Conservation (phyloP, 2,888 invertebrate genomes). For the Tenthredo distinguenda region DNA sequence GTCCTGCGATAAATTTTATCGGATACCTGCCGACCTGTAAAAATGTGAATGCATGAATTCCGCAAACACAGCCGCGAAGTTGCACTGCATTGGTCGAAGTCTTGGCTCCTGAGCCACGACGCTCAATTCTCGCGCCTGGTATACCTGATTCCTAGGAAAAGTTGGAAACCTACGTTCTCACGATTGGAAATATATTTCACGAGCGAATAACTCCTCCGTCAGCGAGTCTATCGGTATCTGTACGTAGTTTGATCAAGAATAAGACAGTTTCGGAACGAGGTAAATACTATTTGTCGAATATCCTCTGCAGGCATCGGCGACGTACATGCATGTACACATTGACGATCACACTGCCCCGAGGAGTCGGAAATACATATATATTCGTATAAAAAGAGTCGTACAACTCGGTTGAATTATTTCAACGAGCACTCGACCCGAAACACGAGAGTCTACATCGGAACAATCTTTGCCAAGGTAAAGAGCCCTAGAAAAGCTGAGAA, state of each 20-base stretch:
- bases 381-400: constrained; percentile 4
- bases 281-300: constrained; percentile 19
- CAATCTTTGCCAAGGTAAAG: constrained; percentile 18
- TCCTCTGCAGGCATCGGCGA: not conserved
- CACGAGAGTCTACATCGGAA: not conserved
- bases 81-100: constrained; percentile 14
- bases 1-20: constrained; percentile 56
- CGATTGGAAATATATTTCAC: constrained; percentile 63
- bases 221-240: not conserved
- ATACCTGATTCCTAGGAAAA: constrained; percentile 46
- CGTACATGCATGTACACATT: not conserved
- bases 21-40: constrained; percentile 73
- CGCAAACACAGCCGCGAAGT: constrained; percentile 10
- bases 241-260: constrained; percentile 26
- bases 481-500: constrained; percentile 16
- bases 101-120: not conserved
- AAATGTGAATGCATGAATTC: constrained; percentile 66
- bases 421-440: constrained; percentile 25
- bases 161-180: constrained; percentile 54
- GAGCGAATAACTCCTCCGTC: constrained; percentile 54
- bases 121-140: constrained; percentile 5
- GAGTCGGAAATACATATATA: not conserved
- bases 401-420: constrained; percentile 22
- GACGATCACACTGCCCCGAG: constrained; percentile 1
- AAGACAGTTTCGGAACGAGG: constrained; percentile 4